phyloP scores from a whole-genome alignment of 1,140 invertebrate species.

The Rhynchophorus ferrugineus region DNA sequence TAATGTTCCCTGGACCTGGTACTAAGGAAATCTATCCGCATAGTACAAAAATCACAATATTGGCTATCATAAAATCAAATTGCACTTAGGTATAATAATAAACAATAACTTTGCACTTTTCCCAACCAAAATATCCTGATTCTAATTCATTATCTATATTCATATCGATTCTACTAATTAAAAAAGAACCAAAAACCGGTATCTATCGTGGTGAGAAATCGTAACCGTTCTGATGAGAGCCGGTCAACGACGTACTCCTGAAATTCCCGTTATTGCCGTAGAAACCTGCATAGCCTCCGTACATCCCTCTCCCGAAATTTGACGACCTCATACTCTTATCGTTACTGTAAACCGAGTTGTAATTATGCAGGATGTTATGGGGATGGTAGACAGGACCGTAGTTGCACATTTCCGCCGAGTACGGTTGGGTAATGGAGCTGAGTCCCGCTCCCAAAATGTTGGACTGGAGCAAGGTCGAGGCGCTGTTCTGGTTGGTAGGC shows the following conservation, averaged over 20 bases:
- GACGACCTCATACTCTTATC: slow-evolving; percentile 32
- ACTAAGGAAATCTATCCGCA: too few relatives aligned
- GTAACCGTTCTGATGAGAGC: slow-evolving; percentile 33
- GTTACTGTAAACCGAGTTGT: slow-evolving; percentile 37
- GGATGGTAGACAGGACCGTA: slow-evolving; percentile 40
- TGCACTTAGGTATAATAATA: too few relatives aligned
- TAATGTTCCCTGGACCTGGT: too few relatives aligned
- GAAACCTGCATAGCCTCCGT: slow-evolving; percentile 35
- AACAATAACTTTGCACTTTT: too few relatives aligned
- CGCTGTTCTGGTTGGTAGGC: slow-evolving; percentile 20
- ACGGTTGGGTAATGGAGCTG: slow-evolving; percentile 34
- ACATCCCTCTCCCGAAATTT: slow-evolving; percentile 34
- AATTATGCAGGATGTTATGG: slow-evolving; percentile 39
- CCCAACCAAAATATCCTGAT: too few relatives aligned
- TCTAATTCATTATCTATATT: too few relatives aligned
- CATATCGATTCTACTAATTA: too few relatives aligned
- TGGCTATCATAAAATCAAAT: too few relatives aligned
- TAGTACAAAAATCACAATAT: too few relatives aligned
- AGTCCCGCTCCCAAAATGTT: slow-evolving; percentile 32
- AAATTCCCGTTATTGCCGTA: slow-evolving; percentile 34
- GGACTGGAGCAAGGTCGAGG: slow-evolving; percentile 28
- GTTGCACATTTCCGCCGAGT: slow-evolving; percentile 36
- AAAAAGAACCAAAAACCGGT: too few relatives aligned
- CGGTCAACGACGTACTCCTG: slow-evolving; percentile 24
- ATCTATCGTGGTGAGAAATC: slow-evolving; percentile 36